Evolutionary conservation across 37 sponge, comb jelly and placozoan genomes (phyloP).

Genomic region (Chondrilla cf. caribensis): DNA sequence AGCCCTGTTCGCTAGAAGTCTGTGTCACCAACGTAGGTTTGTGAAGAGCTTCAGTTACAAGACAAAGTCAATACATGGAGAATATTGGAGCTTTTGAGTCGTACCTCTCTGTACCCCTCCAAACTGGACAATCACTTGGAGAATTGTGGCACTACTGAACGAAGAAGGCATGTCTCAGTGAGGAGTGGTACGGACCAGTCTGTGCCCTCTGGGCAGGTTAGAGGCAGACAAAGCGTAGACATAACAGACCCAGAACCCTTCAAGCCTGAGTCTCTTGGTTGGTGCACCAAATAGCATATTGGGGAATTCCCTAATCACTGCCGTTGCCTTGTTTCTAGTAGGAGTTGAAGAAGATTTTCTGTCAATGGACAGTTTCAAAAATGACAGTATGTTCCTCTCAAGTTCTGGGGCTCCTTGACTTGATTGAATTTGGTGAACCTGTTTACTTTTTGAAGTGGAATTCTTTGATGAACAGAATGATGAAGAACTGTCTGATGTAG

Average conservation of each 20-base stretch:
- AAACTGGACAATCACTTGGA: not conserved
- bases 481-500: not conserved
- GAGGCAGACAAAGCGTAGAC: not conserved
- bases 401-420: not conserved
- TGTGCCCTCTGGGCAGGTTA: not conserved
- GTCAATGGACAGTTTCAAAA: slow-evolving; percentile 21
- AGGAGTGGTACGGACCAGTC: too few species aligned
- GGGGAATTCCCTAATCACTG: not conserved
- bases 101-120: not conserved
- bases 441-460: not conserved
- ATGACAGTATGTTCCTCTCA: not conserved
- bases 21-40: not conserved
- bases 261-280: too few species aligned
- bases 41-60: not conserved
- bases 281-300: too few species aligned
- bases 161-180: too few species aligned
- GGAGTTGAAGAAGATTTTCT: not conserved
- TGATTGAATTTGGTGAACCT: not conserved
- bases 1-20: not conserved
- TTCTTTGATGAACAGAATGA: slow-evolving; percentile 6
- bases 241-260: not conserved
- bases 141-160: too few species aligned
- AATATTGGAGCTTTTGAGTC: not conserved
- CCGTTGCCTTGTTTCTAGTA: not conserved
- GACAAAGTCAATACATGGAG: slow-evolving; percentile 1